Conservation (phyloP, 2,888 invertebrate genomes). For the Xylocampa areola region DNA sequence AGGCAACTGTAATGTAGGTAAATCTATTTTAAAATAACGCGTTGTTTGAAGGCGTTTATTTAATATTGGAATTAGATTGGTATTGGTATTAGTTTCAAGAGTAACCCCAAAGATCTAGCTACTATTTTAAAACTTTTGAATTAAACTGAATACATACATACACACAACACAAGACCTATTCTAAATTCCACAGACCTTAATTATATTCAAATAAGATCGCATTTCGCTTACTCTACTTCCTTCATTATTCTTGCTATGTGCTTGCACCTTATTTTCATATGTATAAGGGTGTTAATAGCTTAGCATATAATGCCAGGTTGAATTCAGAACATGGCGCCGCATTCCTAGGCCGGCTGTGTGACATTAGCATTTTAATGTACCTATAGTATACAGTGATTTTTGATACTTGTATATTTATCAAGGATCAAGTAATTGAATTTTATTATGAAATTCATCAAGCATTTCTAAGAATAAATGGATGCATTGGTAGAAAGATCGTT, state of each 20-base stretch:
- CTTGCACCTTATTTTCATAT: neutral
- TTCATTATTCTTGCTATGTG: neutral
- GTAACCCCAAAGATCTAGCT: too few relatives aligned
- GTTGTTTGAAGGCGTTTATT: too few relatives aligned
- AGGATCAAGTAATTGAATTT: slow-evolving; percentile 16
- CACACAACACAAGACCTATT: too few relatives aligned
- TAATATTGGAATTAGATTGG: too few relatives aligned
- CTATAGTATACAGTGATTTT: slow-evolving; percentile 33
- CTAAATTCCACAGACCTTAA: slow-evolving; percentile 10
- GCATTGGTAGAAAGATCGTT: too few relatives aligned
- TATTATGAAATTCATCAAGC: too few relatives aligned
- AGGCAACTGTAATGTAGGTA: too few relatives aligned
- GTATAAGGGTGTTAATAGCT: slow-evolving; percentile 18
- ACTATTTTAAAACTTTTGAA: too few relatives aligned
- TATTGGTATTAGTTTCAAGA: too few relatives aligned
- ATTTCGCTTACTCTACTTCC: slow-evolving; percentile 28
- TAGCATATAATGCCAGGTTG: slow-evolving; percentile 21
- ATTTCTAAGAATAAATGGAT: too few relatives aligned
- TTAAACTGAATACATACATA: too few relatives aligned
- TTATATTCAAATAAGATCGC: neutral
- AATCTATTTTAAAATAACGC: too few relatives aligned
- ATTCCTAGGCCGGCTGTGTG: slow-evolving; percentile 48
- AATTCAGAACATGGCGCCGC: slow-evolving; percentile 52
- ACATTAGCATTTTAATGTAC: slow-evolving; percentile 48
- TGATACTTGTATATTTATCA: slow-evolving; percentile 34